phyloP scores from a whole-genome alignment of 2,888 invertebrate species.

The Neelides folsomi region DNA sequence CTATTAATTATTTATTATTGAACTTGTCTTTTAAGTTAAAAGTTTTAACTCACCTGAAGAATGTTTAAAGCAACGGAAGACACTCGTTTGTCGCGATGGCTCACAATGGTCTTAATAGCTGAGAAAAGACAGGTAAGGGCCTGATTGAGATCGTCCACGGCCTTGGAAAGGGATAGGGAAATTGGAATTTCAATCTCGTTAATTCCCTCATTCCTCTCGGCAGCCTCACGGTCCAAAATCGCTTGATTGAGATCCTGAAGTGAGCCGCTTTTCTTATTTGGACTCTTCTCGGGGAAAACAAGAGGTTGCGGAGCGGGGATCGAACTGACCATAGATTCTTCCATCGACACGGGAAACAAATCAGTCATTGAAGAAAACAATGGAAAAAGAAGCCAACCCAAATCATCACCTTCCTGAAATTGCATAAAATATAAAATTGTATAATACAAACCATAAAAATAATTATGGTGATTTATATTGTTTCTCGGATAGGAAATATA shows the following conservation, averaged over 20 bases:
- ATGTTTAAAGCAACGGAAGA: constrained; percentile 30
- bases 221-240: constrained; percentile 29
- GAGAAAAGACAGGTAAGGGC: constrained; percentile 23
- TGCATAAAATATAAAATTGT: too few relatives aligned
- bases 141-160: constrained; percentile 23
- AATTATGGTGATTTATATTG: too few relatives aligned
- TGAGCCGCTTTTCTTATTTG: constrained; percentile 19
- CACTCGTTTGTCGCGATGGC: constrained; percentile 29
- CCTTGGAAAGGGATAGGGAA: constrained; percentile 18
- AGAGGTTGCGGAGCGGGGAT: too few relatives aligned
- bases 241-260: constrained; percentile 30
- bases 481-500: too few relatives aligned
- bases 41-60: constrained; percentile 21
- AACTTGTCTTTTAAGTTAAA: too few relatives aligned
- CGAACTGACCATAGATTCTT: constrained; percentile 1
- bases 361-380: constrained; percentile 21
- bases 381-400: constrained; percentile 26
- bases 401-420: constrained; percentile 17
- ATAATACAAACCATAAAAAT: too few relatives aligned
- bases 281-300: too few relatives aligned
- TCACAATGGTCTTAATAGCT: constrained; percentile 26
- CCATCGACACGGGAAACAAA: constrained; percentile 16
- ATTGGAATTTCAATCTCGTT: constrained; percentile 14
- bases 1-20: too few relatives aligned
- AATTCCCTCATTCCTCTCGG: constrained; percentile 13